Percentiles rank a stretch among this genome's conserved stretches.
Conservation (phyloP, 1,140 invertebrate species). For the Centruroides vittatus region DNA sequence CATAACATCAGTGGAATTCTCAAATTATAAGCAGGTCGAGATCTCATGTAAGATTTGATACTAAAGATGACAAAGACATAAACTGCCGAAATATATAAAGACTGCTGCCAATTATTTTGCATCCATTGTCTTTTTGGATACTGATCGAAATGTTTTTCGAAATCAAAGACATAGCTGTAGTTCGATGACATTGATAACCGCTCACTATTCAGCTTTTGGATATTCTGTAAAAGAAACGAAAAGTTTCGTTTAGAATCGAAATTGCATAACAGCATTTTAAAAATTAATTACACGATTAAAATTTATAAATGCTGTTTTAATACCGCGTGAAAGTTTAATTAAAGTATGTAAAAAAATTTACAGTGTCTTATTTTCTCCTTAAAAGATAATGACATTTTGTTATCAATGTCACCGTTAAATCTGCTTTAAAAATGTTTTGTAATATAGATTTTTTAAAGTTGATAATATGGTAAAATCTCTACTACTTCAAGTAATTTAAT, state of each 20-base stretch:
- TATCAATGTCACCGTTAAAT: no score
- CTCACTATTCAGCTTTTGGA: background rate
- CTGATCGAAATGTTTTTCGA: constrained; percentile 85
- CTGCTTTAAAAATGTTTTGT: no score
- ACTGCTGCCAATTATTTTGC: constrained; percentile 84
- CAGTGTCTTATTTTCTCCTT: no score
- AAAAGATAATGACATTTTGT: no score
- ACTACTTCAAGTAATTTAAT: no score
- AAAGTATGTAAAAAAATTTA: no score
- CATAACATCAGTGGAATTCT: constrained; percentile 69
- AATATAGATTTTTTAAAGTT: no score
- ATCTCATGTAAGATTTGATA: constrained; percentile 78
- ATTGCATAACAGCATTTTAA: background rate
- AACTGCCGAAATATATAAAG: constrained; percentile 74
- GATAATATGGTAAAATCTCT: no score
- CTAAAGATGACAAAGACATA: constrained; percentile 91
- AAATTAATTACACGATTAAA: background rate
- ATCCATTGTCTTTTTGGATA: constrained; percentile 80
- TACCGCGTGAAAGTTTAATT: no score
- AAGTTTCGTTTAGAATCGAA: background rate
- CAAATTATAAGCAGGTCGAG: constrained; percentile 71
- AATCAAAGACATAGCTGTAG: constrained; percentile 87
- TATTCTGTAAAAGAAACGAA: background rate
- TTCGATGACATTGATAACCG: constrained; percentile 41
- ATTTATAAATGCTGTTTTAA: background rate